Base-by-base conservation (phyloP, 37 sponge, comb jelly and placozoan genomes). In the Sycon ciliatum region DNA sequence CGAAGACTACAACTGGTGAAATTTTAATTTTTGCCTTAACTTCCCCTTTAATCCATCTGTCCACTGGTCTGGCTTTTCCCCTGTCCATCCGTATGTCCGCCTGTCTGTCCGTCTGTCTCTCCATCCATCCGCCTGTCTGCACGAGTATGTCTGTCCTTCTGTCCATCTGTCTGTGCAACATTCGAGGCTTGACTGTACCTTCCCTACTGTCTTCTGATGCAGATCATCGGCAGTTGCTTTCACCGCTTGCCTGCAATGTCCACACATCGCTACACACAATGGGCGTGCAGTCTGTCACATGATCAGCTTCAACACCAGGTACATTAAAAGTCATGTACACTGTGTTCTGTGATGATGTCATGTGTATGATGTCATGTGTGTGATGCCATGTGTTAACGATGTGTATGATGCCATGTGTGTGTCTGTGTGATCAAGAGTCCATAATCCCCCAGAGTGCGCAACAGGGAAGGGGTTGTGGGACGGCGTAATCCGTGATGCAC, bases 281-380 rank as follows among this genome's bases (percentile, higher is more conserved):
- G 90, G 90, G 67, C 64, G 54, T 82, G 82, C 68, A 69, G 73
- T 0, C 77, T 89, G 1, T 37, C 80, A 32, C 65, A 9, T 1
- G 13, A 65, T 22, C 90, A 89, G 42, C 83, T 89, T 11, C 76
- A 80, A 74, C 78, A 83, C 13, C 90, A 89, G 62, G 90, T 85
- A 36, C 49, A 36, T 29, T 60, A 60, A 13, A 46, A 13, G 13
- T 18, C 16, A 46, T 46, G 13, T 46, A 20, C 13, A 18, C 13
- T 13, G 9, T 42, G 49, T 42, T 42, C 13, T 42, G 9, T 42
- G 49, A 18, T 42, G 9, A 18, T 42, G 13, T 42, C 49, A 18
- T 42, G 13, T 42, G 13, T 42, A 42, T 42, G 13, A 42, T 42
- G 9, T 18, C 13, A 18, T 18, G 9, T 9, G 13, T 42, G 9